Base-by-base conservation (phyloP, 2,888 invertebrate species). In the Mechanitis messenoides region DNA sequence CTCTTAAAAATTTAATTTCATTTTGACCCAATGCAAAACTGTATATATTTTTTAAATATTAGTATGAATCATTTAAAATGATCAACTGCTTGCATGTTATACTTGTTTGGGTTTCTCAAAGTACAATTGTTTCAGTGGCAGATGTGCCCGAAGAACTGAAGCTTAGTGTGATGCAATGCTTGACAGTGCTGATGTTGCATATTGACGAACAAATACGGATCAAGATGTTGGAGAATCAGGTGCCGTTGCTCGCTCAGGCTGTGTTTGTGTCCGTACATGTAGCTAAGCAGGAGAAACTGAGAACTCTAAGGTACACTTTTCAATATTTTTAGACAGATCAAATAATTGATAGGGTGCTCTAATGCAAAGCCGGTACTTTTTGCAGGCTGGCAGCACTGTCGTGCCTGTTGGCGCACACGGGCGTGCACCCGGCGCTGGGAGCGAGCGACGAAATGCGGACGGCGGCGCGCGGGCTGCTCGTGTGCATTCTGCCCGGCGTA, bases 401-500 rank as follows among this genome's bases (percentile, higher is more conserved):
- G 60, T 92, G 93, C 69, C 81, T 95, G 9, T 92, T 92, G 83
- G 86, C 92, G 0, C 84, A 94, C 55, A 92, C 93, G 31, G 91
- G 92, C 70, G 91, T 93, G 0, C 92, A 93, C 68, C 71, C 77
- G 0, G 61, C 72, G 33, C 71, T 84, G 6, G 80, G 79, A 0
- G 85, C 45, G 85, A 90, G 46, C 78, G 87, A 50, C 87, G 88
- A 70, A 0, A 63, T 84, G 3, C 87, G 84, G 64, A 60, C 70
- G 2, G 80, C 89, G 66, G 87, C 92, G 3, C 91, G 92, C 5
- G 91, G 93, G 69, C 83, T 92, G 73, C 81, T 93, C 50, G 90
- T 92, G 73, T 84, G 91, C 72, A 92, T 93, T 68, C 75, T 94
- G 63, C 94, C 94, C 1, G 94, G 94, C 0, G 87, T 94, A 61